Conservation (phyloP, 2,113 vertebrate species). For the Acrocephalus arundinaceus region DNA sequence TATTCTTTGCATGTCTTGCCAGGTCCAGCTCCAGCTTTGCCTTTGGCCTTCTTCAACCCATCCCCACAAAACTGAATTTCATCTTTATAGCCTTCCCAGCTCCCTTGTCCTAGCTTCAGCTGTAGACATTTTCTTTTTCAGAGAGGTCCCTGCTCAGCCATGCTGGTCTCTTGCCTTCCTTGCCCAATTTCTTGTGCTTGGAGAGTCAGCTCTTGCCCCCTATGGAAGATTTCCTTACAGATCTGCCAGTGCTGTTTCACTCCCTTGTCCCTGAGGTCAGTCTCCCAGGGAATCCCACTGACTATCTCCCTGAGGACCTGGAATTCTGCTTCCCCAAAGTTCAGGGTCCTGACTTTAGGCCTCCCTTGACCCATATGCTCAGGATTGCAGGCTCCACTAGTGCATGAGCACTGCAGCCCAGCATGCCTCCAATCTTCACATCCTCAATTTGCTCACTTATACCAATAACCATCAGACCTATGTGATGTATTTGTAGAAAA, state of each 20-base stretch:
- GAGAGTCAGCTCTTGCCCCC: neutral
- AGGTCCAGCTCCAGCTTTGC: neutral
- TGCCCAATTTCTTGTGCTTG: neutral
- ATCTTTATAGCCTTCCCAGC: neutral
- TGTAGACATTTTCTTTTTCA: neutral
- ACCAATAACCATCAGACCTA: fast-evolving
- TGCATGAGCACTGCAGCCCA: neutral
- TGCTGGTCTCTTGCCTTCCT: neutral
- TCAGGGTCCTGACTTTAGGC: neutral
- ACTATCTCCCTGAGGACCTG: neutral
- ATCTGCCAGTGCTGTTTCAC: neutral
- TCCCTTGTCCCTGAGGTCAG: neutral
- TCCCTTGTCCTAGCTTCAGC: no score
- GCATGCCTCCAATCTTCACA: fast-evolving
- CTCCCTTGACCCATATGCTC: neutral
- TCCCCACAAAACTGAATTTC: neutral
- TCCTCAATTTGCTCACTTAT: neutral
- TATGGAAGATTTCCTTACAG: neutral
- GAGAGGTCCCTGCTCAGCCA: neutral
- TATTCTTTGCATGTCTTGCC: neutral
- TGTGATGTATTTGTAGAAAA: neutral
- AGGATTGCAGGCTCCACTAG: neutral
- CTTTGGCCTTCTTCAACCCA: neutral
- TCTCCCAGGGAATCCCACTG: neutral
- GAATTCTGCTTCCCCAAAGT: neutral